Evolutionary conservation across 2,888 invertebrate species (phyloP), one percentile per base, ranked within the genome.

Genomic region (Synergus itoensis): DNA sequence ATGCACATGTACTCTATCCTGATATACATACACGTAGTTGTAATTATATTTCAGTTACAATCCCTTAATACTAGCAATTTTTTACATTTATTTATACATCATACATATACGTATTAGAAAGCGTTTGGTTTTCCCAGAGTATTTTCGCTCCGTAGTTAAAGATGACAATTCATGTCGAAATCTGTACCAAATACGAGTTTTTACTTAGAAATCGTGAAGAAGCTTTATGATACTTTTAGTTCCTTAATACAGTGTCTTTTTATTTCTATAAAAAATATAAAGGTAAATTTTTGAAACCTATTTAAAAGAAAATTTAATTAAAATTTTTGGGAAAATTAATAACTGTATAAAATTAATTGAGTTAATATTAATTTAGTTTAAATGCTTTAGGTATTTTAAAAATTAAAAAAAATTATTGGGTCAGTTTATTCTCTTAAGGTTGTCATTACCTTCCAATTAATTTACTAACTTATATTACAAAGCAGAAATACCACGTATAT

Each of bases 1-100:
- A 1, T 97, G 94, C 88, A 95, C 95, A 0, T 97, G 97, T 88
- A 53, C 40, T 73, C 9, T 73, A 69, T 69, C 48, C 16, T 69
- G 45, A 53, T 69, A 48, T 69, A 81, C 77, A 60, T 80, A 84
- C 79, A 80, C 79, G 62, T 78, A 81, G 80, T 77, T 81, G 65
- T 78, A 81, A 79, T 77, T 83, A 83, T 81, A 81, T 62, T 73
- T 78, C 79, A 82, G 63, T 82, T 84, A 83, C 83, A 80, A 77
- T 76, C 12, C 36, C 53, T 73, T 73, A 73, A 53, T 69, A 78
- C 40, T 73, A 73, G 48, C n/a, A 73, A 73, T 81, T 80, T 81
- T 75, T 77, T 83, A 78, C 76, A 60, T 77, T 63, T 64, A 64
- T 60, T 36, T 80, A 78, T 78, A 78, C 76, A 64, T 82, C 57